Evolutionary conservation across 2,113 vertebrate genomes (phyloP).

Genomic region (Phoxinus phoxinus): DNA sequence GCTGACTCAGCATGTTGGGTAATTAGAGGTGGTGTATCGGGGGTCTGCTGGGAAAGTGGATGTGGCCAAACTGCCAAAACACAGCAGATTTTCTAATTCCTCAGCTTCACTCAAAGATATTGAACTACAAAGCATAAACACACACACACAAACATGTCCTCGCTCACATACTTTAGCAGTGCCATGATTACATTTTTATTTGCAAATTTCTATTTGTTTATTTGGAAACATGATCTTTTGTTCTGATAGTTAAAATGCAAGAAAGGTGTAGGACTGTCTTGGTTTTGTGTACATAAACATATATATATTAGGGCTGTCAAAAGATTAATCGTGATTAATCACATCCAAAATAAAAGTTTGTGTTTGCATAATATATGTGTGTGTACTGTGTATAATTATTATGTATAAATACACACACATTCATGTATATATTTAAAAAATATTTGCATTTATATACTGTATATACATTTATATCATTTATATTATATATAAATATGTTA

Average conservation of each 20-base stretch:
- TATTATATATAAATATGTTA: too few relatives aligned
- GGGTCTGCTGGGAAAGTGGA: conserved; percentile 34
- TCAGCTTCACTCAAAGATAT: conserved; percentile 23
- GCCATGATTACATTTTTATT: not conserved
- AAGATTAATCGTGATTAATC: too few relatives aligned
- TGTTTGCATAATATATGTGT: too few relatives aligned
- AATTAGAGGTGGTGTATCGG: conserved; percentile 27
- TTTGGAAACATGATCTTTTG: not conserved
- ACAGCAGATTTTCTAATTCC: not conserved
- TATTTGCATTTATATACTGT: too few relatives aligned
- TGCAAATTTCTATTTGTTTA: not conserved
- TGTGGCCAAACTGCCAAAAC: conserved; percentile 40
- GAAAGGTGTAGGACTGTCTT: not conserved
- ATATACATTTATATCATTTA: too few relatives aligned
- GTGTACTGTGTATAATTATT: too few relatives aligned
- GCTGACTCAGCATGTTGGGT: conserved; percentile 36
- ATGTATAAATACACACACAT: too few relatives aligned
- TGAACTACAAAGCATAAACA: conserved; percentile 16
- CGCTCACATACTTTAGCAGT: not conserved
- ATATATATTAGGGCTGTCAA: too few relatives aligned
- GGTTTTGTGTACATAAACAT: not conserved
- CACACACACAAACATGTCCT: not conserved
- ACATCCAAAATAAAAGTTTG: too few relatives aligned
- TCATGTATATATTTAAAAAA: too few relatives aligned
- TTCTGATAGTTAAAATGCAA: not conserved